Percentiles rank a stretch among this genome's conserved stretches.
phyloP scores from a whole-genome alignment of 1,140 invertebrate genomes.

The Pemphigus obesinymphae region DNA sequence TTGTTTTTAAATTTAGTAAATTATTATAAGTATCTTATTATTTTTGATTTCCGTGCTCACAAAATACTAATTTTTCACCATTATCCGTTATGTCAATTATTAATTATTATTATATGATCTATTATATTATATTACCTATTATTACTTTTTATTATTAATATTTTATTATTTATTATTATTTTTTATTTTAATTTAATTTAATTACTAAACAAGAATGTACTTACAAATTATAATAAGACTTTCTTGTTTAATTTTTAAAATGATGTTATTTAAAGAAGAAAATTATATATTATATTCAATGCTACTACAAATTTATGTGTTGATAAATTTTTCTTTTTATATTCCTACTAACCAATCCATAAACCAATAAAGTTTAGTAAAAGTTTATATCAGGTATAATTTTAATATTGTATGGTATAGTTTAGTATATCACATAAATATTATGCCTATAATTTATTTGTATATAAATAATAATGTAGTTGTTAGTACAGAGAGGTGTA shows the following conservation, averaged over 20 bases:
- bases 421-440: too few species aligned
- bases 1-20: background rate
- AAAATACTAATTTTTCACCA: background rate
- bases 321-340: background rate
- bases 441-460: too few species aligned
- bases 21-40: background rate
- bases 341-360: too few species aligned
- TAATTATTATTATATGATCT: constrained; percentile 7
- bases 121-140: too few species aligned
- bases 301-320: background rate
- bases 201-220: background rate
- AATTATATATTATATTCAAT: constrained; percentile 27
- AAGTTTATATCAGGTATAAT: too few species aligned
- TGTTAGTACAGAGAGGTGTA: too few species aligned
- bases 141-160: constrained; percentile 13
- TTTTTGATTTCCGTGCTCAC: background rate
- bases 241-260: constrained; percentile 16
- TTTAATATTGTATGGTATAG: too few species aligned
- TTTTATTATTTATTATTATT: constrained; percentile 6
- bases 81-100: constrained; percentile 31
- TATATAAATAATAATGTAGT: too few species aligned
- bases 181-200: constrained; percentile 18
- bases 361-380: too few species aligned
- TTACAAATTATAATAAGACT: background rate
- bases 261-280: constrained; percentile 6